phyloP scores from a whole-genome alignment of 23 tunicate genomes.

The Phallusia fumigata region DNA sequence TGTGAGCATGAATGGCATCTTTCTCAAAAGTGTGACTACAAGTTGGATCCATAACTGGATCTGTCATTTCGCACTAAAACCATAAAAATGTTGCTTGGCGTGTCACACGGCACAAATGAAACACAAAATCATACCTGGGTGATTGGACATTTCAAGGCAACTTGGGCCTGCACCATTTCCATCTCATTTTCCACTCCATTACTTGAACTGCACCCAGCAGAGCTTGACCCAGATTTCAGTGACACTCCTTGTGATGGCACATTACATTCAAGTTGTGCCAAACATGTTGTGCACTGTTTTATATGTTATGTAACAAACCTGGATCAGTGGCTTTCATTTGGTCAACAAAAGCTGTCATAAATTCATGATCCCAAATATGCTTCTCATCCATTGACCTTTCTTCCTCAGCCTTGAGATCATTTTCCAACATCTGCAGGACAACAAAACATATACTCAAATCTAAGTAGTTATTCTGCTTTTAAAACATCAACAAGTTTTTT shows the following conservation, averaged over 20 bases:
- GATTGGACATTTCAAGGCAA: conserved; percentile 42
- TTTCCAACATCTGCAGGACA: conserved; percentile 40
- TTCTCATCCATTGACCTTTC: conserved; percentile 34
- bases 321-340: conserved; percentile 52
- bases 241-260: neutral
- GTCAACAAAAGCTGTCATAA: conserved; percentile 58
- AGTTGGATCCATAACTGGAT: conserved; percentile 46
- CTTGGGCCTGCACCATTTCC: conserved; percentile 23
- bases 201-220: neutral
- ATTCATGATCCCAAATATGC: conserved; percentile 62
- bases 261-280: too few relatives aligned
- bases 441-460: neutral
- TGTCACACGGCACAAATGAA: neutral
- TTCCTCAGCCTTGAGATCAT: conserved; percentile 50
- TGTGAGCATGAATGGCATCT: conserved; percentile 50
- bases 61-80: conserved; percentile 48
- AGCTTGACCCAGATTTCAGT: neutral
- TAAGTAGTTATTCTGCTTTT: too few relatives aligned
- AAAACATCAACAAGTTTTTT: too few relatives aligned
- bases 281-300: too few relatives aligned
- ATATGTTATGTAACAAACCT: too few relatives aligned
- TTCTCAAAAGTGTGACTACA: conserved; percentile 73
- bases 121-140: conserved; percentile 21
- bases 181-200: conserved; percentile 12
- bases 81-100: too few relatives aligned